phyloP scores from a whole-genome alignment of 2,797 vertebrate species.

The Knipowitschia caucasica region DNA sequence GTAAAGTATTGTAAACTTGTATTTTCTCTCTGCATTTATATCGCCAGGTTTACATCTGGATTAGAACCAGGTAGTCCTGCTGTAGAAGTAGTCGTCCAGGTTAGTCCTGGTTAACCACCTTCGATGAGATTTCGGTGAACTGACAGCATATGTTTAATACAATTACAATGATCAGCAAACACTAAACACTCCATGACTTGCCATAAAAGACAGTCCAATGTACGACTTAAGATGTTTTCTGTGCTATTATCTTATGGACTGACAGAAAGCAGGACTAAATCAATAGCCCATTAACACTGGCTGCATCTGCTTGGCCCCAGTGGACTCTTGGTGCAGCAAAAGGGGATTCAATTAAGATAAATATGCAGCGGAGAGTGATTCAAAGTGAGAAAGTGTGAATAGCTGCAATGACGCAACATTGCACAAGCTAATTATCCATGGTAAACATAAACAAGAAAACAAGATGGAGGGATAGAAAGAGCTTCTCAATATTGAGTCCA shows the following conservation, averaged over 20 bases:
- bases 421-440: constrained; percentile 12
- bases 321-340: constrained; percentile 38
- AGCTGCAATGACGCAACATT: background rate
- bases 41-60: background rate
- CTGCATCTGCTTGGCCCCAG: constrained; percentile 20
- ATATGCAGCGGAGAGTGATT: constrained; percentile 36
- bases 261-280: constrained; percentile 43
- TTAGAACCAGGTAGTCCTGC: too few relatives aligned
- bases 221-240: constrained; percentile 40
- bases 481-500: constrained; percentile 1
- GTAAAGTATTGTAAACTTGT: too few relatives aligned
- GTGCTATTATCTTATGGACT: constrained; percentile 49
- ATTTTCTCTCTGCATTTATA: too few relatives aligned
- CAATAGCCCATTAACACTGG: constrained; percentile 67
- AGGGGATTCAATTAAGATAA: constrained; percentile 57
- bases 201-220: constrained; percentile 40
- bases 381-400: constrained; percentile 21
- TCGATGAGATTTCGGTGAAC: too few relatives aligned
- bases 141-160: constrained; percentile 43
- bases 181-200: constrained; percentile 29
- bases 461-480: background rate
- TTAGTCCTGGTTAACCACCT: background rate
- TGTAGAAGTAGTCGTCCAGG: background rate
- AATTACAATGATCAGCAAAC: constrained; percentile 14
- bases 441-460: constrained; percentile 9